Conservation (phyloP, 23 tunicate genomes). For the Halocynthia roretzi region DNA sequence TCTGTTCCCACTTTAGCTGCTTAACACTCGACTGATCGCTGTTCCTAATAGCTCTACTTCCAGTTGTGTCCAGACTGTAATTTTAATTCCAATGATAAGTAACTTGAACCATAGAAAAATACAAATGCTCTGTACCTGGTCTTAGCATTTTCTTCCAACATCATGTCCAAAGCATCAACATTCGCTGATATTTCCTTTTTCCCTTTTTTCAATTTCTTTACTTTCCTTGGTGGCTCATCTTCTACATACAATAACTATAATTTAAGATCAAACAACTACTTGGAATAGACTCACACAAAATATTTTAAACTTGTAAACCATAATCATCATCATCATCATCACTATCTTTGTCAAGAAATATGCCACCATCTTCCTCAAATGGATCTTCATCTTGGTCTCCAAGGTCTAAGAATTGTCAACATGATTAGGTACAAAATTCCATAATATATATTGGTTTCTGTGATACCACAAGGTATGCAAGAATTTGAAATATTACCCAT, state of each 20-base stretch:
- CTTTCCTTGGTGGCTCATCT: background rate
- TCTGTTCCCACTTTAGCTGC: constrained; percentile 65
- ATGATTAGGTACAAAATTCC: no score
- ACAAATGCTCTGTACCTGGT: constrained; percentile 28
- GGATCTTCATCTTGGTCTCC: constrained; percentile 9
- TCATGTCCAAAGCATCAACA: constrained; percentile 48
- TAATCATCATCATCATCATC: constrained; percentile 25
- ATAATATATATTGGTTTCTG: no score
- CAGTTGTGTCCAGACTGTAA: constrained; percentile 36
- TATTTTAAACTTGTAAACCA: background rate
- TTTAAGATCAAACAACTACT: no score
- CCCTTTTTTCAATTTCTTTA: background rate
- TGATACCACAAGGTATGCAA: no score
- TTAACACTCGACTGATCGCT: constrained; percentile 39
- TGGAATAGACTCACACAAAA: no score
- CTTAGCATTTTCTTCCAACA: constrained; percentile 48
- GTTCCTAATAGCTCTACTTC: constrained; percentile 36
- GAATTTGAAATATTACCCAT: no score
- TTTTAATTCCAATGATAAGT: no score
- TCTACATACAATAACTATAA: no score
- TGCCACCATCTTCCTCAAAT: background rate
- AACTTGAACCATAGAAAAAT: no score
- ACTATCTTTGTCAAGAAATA: constrained; percentile 12
- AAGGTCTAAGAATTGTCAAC: background rate
- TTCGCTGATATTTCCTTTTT: constrained; percentile 18